These are phyloP conservation scores for Taenaris catops DNA, from an alignment of 2,888 invertebrate genomes.

Conservation along the genomic window DNA sequence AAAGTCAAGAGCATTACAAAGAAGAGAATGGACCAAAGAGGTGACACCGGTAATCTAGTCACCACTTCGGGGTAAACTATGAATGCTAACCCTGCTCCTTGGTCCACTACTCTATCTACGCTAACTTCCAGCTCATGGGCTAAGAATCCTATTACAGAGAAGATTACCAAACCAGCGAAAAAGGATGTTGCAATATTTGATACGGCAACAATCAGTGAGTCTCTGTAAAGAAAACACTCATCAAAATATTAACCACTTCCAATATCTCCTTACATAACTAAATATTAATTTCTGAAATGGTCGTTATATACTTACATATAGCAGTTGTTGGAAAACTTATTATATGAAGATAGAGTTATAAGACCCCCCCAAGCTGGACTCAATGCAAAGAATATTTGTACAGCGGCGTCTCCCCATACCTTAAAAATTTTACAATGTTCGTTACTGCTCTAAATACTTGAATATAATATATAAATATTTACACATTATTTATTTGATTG, in stretches of 20 bases:
- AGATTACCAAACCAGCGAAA: constrained; percentile 89
- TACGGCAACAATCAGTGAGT: constrained; percentile 86
- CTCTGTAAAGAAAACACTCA: constrained; percentile 76
- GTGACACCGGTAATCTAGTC: constrained; percentile 87
- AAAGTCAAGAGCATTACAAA: constrained; percentile 89
- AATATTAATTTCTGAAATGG: too few species aligned
- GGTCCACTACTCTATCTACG: constrained; percentile 86
- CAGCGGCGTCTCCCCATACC: constrained; percentile 92
- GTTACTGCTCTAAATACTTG: too few species aligned
- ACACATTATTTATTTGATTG: too few species aligned
- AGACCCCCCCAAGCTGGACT: constrained; percentile 94
- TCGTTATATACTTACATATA: constrained; percentile 82
- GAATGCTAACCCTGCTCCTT: constrained; percentile 89
- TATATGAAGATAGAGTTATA: constrained; percentile 91
- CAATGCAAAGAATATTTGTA: constrained; percentile 93
- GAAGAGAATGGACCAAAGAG: constrained; percentile 90
- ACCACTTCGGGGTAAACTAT: constrained; percentile 93
- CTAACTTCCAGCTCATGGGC: constrained; percentile 85
- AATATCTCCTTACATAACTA: too few species aligned
- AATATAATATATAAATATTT: too few species aligned
- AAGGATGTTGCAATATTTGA: constrained; percentile 90
- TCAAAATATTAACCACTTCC: too few species aligned
- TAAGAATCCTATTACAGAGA: constrained; percentile 90
- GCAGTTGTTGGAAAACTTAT: constrained; percentile 91
- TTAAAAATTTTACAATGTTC: too few species aligned